Base-by-base conservation (phyloP, 1,140 invertebrate genomes). In the Aricia agestis region DNA sequence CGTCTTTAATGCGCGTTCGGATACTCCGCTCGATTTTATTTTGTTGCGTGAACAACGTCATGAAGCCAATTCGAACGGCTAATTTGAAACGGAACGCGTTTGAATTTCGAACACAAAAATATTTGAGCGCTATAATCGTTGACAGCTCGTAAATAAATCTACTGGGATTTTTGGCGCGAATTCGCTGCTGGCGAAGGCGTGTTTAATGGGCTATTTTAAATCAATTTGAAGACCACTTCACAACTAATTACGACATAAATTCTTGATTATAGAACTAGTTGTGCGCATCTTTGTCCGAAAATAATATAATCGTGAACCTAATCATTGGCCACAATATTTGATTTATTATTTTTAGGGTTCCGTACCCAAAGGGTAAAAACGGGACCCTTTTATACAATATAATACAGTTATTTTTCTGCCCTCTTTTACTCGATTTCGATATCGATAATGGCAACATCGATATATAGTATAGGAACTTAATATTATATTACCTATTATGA, bases 11-110 rank as follows among this genome's bases (percentile, higher is more conserved):
- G 68, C 59, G 68, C 59, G 68, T 61, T 70, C 68, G 36, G 36
- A 36, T 61, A 69, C 59, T 19, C 18, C 10, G 41, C 59, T 63
- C 18, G 11, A 63, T 63, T 63, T 63, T 63, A 63, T 63, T 63
- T 63, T 18, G 18, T 63, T 63, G 59, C 70, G 66, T 71, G 74
- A 78, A 74, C 74, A 78, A 80, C 79, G 80, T 82, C 76, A 78
- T 72, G 80, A 74, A 78, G 82, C 71, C 84, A 84, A 84, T 89
- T 87, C 74, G 81, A 87, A 86, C 78, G 83, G 86, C 84, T 87
- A 89, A 89, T 89, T 87, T 83, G 85, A 89, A 82, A 75, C 76
- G 71, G 68, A 69, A 69, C 71, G 74, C 65, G 52, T 72, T 66
- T 59, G 72, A 74, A 73, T 63, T 68, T 68, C 15, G 41, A 63